Percentiles rank a stretch among this genome's conserved stretches.
Evolutionary conservation across 1,140 invertebrate genomes (phyloP).

Genomic region (Manduca sexta): DNA sequence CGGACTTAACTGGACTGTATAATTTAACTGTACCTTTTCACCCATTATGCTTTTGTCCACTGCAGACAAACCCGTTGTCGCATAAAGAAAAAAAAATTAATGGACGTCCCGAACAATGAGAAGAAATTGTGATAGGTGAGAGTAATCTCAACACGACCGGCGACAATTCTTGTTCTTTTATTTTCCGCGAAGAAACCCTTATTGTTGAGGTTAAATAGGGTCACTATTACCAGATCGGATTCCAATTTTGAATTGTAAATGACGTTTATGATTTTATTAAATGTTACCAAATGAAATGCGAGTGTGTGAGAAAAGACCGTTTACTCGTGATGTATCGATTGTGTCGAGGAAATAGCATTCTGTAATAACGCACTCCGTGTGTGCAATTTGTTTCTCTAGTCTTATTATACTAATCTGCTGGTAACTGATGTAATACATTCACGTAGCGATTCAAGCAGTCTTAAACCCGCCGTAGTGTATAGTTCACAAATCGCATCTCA

Average conservation of each 20-base stretch:
- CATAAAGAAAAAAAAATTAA: conserved; percentile 57
- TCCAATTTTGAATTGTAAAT: conserved; percentile 53
- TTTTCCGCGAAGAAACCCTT: conserved; percentile 40
- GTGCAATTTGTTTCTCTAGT: no score
- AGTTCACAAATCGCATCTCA: no score
- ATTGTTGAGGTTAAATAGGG: conserved; percentile 60
- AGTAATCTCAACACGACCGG: conserved; percentile 59
- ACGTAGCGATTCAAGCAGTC: no score
- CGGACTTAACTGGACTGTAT: conserved; percentile 38
- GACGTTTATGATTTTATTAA: conserved; percentile 8
- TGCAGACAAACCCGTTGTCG: conserved; percentile 55
- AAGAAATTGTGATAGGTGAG: conserved; percentile 70
- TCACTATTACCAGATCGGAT: conserved; percentile 40
- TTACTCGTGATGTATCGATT: no score
- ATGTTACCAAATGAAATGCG: no score
- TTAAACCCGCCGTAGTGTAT: no score
- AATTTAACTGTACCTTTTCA: conserved; percentile 51
- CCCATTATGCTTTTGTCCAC: conserved; percentile 50
- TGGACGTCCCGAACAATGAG: conserved; percentile 54
- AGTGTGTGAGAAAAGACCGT: no score
- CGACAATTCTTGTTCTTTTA: conserved; percentile 50
- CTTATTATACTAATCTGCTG: no score
- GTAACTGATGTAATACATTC: no score
- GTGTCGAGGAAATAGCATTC: no score
- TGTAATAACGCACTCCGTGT: no score